These are phyloP conservation scores for Caenorhabditis sulstoni DNA, from an alignment of 2,888 invertebrate species.

Conservation along the genomic window DNA sequence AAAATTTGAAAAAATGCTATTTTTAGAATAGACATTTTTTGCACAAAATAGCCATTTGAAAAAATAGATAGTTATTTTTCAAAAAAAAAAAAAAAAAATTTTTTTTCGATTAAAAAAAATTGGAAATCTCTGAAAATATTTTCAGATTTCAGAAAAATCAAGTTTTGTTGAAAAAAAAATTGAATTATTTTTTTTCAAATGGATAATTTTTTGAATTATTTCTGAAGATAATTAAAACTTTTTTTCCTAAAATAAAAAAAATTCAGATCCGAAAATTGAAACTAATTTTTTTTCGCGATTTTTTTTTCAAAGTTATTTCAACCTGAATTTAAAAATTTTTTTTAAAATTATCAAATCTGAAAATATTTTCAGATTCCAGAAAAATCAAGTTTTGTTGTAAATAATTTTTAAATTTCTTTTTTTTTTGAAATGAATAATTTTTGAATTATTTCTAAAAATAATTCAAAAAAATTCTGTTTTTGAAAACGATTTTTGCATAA, in stretches of 20 bases:
- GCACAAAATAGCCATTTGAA: too few species aligned
- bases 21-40: neutral
- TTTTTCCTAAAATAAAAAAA: neutral
- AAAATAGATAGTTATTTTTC: too few species aligned
- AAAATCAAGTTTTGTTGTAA: too few species aligned
- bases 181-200: neutral
- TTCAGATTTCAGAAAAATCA: neutral
- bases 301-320: neutral
- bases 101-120: too few species aligned
- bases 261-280: too few species aligned
- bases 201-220: neutral
- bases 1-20: neutral
- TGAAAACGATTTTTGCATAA: too few species aligned
- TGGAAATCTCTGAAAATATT: neutral
- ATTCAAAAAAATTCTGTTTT: neutral
- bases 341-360: too few species aligned
- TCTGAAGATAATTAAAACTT: neutral
- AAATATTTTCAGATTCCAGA: too few species aligned
- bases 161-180: neutral
- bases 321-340: constrained; percentile 1
- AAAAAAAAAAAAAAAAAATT: too few species aligned
- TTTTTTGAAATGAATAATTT: neutral
- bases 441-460: neutral
- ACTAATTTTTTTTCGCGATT: neutral
- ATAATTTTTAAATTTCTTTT: neutral